Percentiles rank a stretch among this genome's conserved stretches.
Evolutionary conservation across 2,888 invertebrate species (phyloP).

Genomic region (Melangyna quadrimaculata): DNA sequence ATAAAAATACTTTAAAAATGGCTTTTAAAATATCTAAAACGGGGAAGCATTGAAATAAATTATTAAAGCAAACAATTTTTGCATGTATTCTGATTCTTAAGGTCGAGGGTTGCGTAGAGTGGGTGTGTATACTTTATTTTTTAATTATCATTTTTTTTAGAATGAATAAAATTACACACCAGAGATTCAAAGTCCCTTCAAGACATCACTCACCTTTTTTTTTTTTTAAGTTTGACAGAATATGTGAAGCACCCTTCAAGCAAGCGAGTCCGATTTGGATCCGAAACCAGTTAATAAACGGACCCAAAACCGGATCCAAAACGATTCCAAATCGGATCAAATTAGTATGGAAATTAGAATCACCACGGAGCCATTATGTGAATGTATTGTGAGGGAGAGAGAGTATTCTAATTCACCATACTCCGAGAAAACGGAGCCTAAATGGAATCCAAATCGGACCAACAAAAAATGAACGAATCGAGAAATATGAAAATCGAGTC

Average conservation of each 20-base stretch:
- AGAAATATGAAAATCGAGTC: too few species aligned
- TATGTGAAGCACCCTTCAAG: slow-evolving; percentile 58
- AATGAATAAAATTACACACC: slow-evolving; percentile 40
- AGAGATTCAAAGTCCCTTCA: slow-evolving; percentile 37
- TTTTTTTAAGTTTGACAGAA: slow-evolving; percentile 30
- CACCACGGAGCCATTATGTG: too few species aligned
- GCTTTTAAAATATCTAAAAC: slow-evolving; percentile 45
- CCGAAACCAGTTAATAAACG: too few species aligned
- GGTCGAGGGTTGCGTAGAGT: slow-evolving; percentile 51
- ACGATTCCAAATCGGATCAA: too few species aligned
- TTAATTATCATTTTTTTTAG: background rate
- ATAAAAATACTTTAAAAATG: slow-evolving; percentile 58
- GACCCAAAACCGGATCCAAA: too few species aligned
- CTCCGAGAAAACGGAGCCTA: too few species aligned
- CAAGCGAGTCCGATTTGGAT: too few species aligned
- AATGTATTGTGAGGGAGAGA: too few species aligned
- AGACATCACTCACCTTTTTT: slow-evolving; percentile 62
- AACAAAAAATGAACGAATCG: too few species aligned
- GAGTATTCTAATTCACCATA: too few species aligned
- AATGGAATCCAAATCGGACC: too few species aligned
- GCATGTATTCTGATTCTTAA: slow-evolving; percentile 1
- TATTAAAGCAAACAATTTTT: slow-evolving; percentile 11
- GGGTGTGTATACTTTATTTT: slow-evolving; percentile 34
- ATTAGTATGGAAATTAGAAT: too few species aligned
- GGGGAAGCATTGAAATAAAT: slow-evolving; percentile 18